A percentile compares a stretch with the other conserved stretches of the same genome.
Evolutionary conservation across 2,113 vertebrate species (phyloP).

Genomic region (Brachyhypopomus occidentalis): DNA sequence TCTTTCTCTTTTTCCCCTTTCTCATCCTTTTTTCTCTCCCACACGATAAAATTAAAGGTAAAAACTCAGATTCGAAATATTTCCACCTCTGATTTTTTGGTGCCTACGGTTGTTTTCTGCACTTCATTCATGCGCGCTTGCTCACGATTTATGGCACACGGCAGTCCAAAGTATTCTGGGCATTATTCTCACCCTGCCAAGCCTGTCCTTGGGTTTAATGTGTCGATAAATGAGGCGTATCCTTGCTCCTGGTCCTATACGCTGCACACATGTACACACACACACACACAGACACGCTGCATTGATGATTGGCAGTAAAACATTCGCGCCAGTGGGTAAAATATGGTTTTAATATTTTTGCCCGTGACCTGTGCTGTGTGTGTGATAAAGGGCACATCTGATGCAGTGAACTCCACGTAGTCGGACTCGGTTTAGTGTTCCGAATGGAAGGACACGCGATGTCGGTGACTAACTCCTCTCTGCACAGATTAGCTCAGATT

Average conservation of each 20-base stretch:
- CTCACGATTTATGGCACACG: slow-evolving; percentile 26
- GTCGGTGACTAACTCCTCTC: background rate
- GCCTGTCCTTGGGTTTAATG: slow-evolving; percentile 53
- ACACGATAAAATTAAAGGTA: background rate
- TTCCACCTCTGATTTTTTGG: slow-evolving; percentile 22
- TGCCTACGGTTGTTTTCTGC: slow-evolving; percentile 45
- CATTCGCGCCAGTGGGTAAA: slow-evolving; percentile 46
- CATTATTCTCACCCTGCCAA: slow-evolving; percentile 51
- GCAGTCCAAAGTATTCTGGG: slow-evolving; percentile 32
- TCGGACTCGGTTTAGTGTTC: background rate
- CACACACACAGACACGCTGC: slow-evolving; percentile 16
- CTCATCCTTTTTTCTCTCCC: background rate
- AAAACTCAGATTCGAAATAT: slow-evolving; percentile 40
- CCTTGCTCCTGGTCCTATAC: slow-evolving; percentile 47
- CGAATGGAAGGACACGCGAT: background rate
- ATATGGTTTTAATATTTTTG: slow-evolving; percentile 49
- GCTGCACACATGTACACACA: slow-evolving; percentile 4
- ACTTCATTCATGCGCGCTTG: slow-evolving; percentile 25
- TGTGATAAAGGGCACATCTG: slow-evolving; percentile 31
- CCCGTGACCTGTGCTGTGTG: slow-evolving; percentile 43
- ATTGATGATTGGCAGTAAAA: slow-evolving; percentile 52
- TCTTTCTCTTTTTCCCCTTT: background rate
- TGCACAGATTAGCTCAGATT: background rate
- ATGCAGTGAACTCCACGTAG: slow-evolving; percentile 20
- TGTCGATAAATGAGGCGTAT: slow-evolving; percentile 53